These are phyloP conservation scores for Melanotaenia parkinsoni DNA, from an alignment of 2,797 vertebrate genomes.

Conservation along the genomic window DNA sequence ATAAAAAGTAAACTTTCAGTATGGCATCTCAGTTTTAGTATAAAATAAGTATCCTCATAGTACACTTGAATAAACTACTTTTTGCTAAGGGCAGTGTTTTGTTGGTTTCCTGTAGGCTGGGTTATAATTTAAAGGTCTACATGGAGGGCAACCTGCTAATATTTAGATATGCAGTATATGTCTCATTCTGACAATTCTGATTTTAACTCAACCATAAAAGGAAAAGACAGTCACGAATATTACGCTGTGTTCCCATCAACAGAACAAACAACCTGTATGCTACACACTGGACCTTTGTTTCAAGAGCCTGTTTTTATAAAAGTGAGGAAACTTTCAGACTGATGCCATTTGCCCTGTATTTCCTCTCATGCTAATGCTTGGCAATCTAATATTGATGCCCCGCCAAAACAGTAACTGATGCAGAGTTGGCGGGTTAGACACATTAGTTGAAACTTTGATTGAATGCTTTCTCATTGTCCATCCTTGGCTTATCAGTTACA, in stretches of 20 bases:
- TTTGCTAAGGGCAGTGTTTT: too few relatives aligned
- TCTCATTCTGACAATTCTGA: not conserved
- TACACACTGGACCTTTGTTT: not conserved
- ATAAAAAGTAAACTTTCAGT: too few relatives aligned
- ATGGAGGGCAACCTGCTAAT: too few relatives aligned
- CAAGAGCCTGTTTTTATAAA: not conserved
- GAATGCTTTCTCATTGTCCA: not conserved
- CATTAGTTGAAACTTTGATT: not conserved
- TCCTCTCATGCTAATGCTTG: not conserved
- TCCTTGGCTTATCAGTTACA: not conserved
- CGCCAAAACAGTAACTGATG: not conserved
- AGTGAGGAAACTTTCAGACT: conserved; percentile 1
- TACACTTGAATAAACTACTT: too few relatives aligned
- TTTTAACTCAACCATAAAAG: not conserved
- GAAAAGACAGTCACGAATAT: not conserved
- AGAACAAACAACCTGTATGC: not conserved
- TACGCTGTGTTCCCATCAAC: not conserved
- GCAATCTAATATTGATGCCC: not conserved
- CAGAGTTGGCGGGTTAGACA: not conserved
- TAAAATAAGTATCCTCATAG: too few relatives aligned
- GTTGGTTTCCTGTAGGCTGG: too few relatives aligned
- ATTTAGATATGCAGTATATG: not conserved
- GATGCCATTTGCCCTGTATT: not conserved
- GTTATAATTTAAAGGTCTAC: too few relatives aligned
- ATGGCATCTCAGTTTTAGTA: too few relatives aligned